Evolutionary conservation across 2,113 vertebrate species (phyloP).

Genomic region (Aphelocoma coerulescens): DNA sequence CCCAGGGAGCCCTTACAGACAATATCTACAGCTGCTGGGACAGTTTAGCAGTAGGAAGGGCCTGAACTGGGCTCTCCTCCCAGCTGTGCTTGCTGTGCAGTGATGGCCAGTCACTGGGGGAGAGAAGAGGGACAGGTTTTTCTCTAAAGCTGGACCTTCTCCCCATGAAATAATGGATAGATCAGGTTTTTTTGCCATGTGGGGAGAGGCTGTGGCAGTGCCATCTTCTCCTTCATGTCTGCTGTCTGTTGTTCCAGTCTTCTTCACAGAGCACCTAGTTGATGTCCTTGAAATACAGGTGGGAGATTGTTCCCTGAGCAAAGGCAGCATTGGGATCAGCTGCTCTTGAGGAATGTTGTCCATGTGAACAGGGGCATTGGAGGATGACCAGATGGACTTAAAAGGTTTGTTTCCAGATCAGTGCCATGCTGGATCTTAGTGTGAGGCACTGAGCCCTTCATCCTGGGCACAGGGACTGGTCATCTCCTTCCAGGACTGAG

Average conservation of each 20-base stretch:
- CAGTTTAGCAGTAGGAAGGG: not conserved
- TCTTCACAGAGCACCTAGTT: not conserved
- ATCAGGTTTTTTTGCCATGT: accelerated
- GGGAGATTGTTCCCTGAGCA: not conserved
- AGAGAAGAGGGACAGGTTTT: not conserved
- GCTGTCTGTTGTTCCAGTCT: accelerated
- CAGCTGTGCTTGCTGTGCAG: not conserved
- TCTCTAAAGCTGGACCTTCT: not conserved
- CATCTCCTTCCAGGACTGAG: not conserved
- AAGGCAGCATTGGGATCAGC: accelerated
- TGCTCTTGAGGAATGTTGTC: not conserved
- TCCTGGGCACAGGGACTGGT: not conserved
- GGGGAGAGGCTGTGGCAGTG: not conserved
- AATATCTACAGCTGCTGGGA: not conserved
- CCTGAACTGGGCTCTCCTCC: not conserved
- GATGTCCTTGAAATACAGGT: not conserved
- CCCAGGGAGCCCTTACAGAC: not conserved
- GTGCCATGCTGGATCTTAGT: not conserved
- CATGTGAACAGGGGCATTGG: not conserved
- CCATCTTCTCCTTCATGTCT: not conserved
- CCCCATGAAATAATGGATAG: not conserved
- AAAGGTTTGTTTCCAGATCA: not conserved
- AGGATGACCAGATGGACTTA: not conserved
- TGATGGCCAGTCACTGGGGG: not conserved
- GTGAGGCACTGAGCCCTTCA: not conserved